Evolutionary conservation across 2,888 invertebrate genomes (phyloP).

Genomic region (Coelinius sp.): DNA sequence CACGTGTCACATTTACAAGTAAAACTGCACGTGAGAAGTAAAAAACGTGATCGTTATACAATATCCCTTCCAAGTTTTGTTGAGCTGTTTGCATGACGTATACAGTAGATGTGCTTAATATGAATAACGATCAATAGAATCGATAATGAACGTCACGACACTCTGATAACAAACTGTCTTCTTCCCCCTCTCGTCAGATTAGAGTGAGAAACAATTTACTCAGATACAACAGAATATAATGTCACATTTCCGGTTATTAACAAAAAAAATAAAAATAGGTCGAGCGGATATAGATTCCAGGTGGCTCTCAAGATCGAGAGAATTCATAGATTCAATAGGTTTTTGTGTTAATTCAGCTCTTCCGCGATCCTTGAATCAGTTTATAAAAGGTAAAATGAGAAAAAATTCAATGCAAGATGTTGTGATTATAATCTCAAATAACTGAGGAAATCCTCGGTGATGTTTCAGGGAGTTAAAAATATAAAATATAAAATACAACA

Average conservation of each 20-base stretch:
- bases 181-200: too few species aligned
- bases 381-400: background rate
- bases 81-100: slow-evolving; percentile 5
- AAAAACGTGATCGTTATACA: slow-evolving; percentile 53
- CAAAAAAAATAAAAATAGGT: background rate
- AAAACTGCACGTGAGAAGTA: slow-evolving; percentile 52
- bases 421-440: background rate
- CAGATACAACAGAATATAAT: background rate
- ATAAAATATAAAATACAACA: background rate
- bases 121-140: background rate
- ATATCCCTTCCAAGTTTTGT: slow-evolving; percentile 9
- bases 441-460: slow-evolving; percentile 5
- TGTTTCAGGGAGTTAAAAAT: background rate
- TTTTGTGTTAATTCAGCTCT: background rate
- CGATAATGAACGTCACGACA: background rate
- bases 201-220: background rate
- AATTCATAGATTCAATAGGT: background rate
- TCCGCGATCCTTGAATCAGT: slow-evolving; percentile 17
- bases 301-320: background rate
- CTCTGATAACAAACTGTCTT: background rate
- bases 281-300: slow-evolving; percentile 19
- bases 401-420: background rate
- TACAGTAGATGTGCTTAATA: slow-evolving; percentile 1
- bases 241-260: background rate
- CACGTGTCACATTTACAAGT: slow-evolving; percentile 14